These are phyloP conservation scores for Dasypogon diadema DNA, from an alignment of 2,888 invertebrate species.

Conservation along the genomic window DNA sequence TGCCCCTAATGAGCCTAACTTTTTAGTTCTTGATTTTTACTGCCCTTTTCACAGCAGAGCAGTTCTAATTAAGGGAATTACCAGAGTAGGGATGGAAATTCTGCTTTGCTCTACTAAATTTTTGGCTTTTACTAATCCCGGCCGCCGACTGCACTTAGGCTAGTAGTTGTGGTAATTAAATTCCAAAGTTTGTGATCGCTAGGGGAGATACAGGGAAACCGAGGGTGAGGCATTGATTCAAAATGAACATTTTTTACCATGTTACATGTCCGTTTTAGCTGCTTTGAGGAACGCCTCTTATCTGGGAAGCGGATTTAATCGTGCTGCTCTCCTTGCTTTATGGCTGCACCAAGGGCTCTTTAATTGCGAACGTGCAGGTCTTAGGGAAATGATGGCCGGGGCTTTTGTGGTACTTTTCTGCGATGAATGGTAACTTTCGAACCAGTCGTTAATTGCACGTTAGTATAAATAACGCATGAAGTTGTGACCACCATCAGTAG, in stretches of 20 bases:
- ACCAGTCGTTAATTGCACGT: slow-evolving; percentile 16
- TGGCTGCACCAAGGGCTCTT: background rate
- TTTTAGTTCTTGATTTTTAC: background rate
- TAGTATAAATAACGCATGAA: background rate
- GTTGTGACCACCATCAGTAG: background rate
- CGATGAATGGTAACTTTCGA: background rate
- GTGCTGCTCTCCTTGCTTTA: background rate
- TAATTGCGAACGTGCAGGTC: too few species aligned
- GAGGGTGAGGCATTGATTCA: slow-evolving; percentile 10
- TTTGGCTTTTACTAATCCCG: background rate
- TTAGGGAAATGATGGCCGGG: background rate
- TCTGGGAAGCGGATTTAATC: background rate
- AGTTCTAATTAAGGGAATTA: background rate
- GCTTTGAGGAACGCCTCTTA: background rate
- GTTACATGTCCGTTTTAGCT: background rate
- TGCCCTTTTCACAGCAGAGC: background rate
- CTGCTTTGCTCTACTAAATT: background rate
- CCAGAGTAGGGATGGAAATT: background rate
- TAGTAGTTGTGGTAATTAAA: slow-evolving; percentile 16
- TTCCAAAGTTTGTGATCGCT: slow-evolving; percentile 18
- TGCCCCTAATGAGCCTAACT: background rate
- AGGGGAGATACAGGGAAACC: slow-evolving; percentile 19
- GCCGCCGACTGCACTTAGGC: background rate
- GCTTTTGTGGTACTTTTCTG: background rate
- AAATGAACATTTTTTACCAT: slow-evolving; percentile 3